Conservation (phyloP, 2,797 vertebrate genomes). For the Mustela erminea region DNA sequence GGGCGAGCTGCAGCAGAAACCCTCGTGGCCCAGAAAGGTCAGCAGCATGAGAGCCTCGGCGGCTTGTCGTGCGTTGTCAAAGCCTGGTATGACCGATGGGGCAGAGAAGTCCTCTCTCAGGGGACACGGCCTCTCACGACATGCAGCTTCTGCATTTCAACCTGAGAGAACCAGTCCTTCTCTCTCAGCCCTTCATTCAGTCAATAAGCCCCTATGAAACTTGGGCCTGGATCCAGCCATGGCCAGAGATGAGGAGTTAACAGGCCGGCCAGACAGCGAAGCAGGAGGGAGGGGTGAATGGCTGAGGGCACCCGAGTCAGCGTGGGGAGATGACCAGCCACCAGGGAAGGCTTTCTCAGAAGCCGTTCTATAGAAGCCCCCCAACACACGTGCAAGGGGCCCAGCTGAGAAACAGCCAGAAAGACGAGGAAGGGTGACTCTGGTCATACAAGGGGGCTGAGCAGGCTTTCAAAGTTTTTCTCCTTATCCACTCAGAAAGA, state of each 20-base stretch:
- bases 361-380: not conserved
- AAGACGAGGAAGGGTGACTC: not conserved
- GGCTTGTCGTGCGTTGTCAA: not conserved
- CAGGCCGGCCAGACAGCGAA: not conserved
- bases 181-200: not conserved
- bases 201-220: not conserved
- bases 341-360: not conserved
- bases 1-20: not conserved
- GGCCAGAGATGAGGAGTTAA: not conserved
- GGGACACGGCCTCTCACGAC: not conserved
- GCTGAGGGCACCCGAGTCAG: not conserved
- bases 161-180: not conserved
- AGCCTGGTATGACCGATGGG: not conserved
- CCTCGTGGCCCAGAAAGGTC: not conserved
- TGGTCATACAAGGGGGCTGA: not conserved
- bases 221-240: no score
- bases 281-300: not conserved
- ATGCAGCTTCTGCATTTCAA: not conserved
- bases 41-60: rapidly evolving
- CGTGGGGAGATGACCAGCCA: not conserved
- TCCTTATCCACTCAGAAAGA: not conserved
- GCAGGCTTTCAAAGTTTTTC: not conserved
- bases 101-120: not conserved
- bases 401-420: not conserved
- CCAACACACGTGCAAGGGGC: no score